Evolutionary conservation across 2,797 vertebrate species (phyloP), one percentile per base, ranked within the genome.

Genomic region (Phyllotis vaccarum): DNA sequence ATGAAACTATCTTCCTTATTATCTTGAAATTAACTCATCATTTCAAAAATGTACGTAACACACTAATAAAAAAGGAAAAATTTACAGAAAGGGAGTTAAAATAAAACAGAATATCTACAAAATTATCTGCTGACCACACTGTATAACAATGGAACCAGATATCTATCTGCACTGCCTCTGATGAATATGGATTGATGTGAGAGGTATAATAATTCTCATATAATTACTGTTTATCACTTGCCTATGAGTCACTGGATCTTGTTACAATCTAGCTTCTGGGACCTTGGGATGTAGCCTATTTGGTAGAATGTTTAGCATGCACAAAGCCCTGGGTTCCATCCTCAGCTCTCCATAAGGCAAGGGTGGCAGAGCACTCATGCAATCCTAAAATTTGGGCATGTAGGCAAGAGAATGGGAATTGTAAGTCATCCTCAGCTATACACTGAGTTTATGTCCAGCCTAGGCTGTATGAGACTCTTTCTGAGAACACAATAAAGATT

Each of bases 41-140:
- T 93, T 93, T 75, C 3, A 79, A 92, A 94, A 86, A 64, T 78
- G 8, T 4, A 43, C 62, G 31, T 37, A 64, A 66, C 52, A 14
- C 64, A 76, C 40, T 70, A n/a, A n/a, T 22, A 76, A 86, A 54
- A 68, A 92, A 89, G 56, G 58, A 90, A 2, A 95, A 86, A 74
- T 86, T 75, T n/a, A 87, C 62, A 82, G n/a, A 56, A 94, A 74
- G 5, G 58, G 78, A 86, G 29, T 56, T 66, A 43, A 46, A 83
- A 64, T 40, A 21, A 90, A 89, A 79, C 78, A 91, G 34, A 87
- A 29, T 56, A 34, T n/a, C 40, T 49, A 13, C 22, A 72, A 91
- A 93, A 80, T 87, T 31, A 72, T 40, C 29, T 75, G 49, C 37
- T 62, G 87, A 72, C 34, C 86, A 86, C 11, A 75, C 9, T 64